phyloP scores from a whole-genome alignment of 2,797 vertebrate genomes.

The Gila robusta region DNA sequence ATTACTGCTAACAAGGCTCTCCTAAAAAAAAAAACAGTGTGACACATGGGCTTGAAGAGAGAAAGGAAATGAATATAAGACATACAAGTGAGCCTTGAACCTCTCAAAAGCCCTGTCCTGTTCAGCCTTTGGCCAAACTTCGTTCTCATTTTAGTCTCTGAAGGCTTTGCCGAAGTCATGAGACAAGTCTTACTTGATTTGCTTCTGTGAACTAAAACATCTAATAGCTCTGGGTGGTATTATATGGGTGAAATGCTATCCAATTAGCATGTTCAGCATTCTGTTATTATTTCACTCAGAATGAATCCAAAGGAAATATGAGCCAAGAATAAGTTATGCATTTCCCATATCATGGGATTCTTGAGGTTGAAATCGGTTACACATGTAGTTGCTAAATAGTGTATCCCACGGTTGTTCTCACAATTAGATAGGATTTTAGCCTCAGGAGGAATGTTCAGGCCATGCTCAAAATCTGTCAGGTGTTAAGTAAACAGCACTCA shows the following conservation, averaged over 20 bases:
- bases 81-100: constrained; percentile 22
- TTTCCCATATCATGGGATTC: constrained; percentile 72
- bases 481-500: constrained; percentile 73
- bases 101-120: constrained; percentile 23
- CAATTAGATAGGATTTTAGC: constrained; percentile 67
- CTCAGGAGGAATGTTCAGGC: constrained; percentile 62
- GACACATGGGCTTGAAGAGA: constrained; percentile 81
- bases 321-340: constrained; percentile 68
- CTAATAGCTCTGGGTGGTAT: constrained; percentile 64
- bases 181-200: constrained; percentile 15
- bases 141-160: not conserved
- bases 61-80: constrained; percentile 66
- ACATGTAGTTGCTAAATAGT: constrained; percentile 68
- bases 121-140: constrained; percentile 32
- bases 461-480: constrained; percentile 56
- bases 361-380: constrained; percentile 73
- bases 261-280: constrained; percentile 71
- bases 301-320: constrained; percentile 72
- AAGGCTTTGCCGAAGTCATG: not conserved
- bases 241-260: constrained; percentile 72
- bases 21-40: constrained; percentile 76
- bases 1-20: constrained; percentile 88
- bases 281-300: constrained; percentile 73
- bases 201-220: constrained; percentile 49
- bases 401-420: constrained; percentile 56